These are phyloP conservation scores for Zhuqinia jingwanae DNA, from an alignment of 2,888 invertebrate genomes.

Conservation along the genomic window DNA sequence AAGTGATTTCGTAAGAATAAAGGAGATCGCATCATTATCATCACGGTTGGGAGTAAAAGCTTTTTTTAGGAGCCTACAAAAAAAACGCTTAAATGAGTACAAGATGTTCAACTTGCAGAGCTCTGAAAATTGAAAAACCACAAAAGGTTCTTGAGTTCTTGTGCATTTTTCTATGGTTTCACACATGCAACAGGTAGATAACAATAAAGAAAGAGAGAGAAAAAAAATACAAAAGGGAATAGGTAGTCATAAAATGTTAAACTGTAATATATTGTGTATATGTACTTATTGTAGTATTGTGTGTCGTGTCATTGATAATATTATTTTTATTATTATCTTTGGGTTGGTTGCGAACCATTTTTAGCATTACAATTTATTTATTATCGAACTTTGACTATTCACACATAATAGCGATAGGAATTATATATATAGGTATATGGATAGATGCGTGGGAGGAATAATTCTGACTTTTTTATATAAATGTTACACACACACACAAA, in stretches of 20 bases:
- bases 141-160: slow-evolving; percentile 9
- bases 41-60: slow-evolving; percentile 27
- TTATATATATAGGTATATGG: too few relatives aligned
- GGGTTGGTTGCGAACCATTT: neutral
- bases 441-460: slow-evolving; percentile 3
- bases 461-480: neutral
- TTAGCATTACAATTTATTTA: neutral
- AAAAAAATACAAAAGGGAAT: too few relatives aligned
- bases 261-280: neutral
- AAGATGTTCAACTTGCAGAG: neutral
- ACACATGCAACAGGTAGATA: slow-evolving; percentile 29
- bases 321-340: neutral
- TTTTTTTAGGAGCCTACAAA: neutral
- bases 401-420: neutral
- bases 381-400: neutral
- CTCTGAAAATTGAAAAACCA: neutral
- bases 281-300: too few relatives aligned
- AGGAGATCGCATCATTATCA: slow-evolving; percentile 30
- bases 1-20: slow-evolving; percentile 24
- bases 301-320: slow-evolving; percentile 16
- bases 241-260: too few relatives aligned
- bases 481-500: too few relatives aligned
- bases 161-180: slow-evolving; percentile 26
- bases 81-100: neutral
- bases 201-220: neutral